Base-by-base conservation (phyloP, 2,888 invertebrate genomes). In the Seira ritae region DNA sequence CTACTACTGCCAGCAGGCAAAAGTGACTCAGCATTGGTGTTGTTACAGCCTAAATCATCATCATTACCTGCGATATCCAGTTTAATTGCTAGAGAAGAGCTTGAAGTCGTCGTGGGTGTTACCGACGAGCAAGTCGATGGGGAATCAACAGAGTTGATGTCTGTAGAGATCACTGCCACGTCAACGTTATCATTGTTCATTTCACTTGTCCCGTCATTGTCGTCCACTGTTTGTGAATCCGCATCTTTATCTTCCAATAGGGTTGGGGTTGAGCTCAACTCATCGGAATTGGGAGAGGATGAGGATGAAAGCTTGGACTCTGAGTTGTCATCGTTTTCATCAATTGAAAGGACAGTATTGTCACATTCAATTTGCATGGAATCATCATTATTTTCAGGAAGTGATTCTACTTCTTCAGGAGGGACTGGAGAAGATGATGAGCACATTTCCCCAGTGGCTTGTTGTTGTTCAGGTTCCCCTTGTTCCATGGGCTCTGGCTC, bases 1-100 rank as follows among this genome's bases (percentile, higher is more conserved):
- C 75, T 80, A n/a, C 75, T 80, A n/a, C 72, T 24, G 75, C 75
- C 70, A n/a, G 82, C 71, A 82, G 82, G 77, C 77, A 72, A 72
- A 62, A 77, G 82, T 82, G 82, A 82, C 76, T 75, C 76, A 82
- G 20, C 75, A 75, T 75, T 76, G 66, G 55, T 69, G n/a, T 42
- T 19, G 42, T 42, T 22, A 60, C 81, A 75, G 23, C 67, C 31
- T 31, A 31, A 4, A 31, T 31, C 31, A n/a, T 77, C 20, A 60
- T 77, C 66, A 82, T 82, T 82, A 76, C 72, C 72, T 62, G 72
- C 19, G 46, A 82, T 82, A 77, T 77, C 82, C 23, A 82, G 42
- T 67, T 76, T 82, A 77, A 82, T 82, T 77, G 82, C 76, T 24
- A 82, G 76, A 55, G 82, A 72, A 46, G 80, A 46, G 3, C 0